Evolutionary conservation across 2,113 vertebrate genomes (phyloP).

Genomic region (Chelonoidis abingdonii): DNA sequence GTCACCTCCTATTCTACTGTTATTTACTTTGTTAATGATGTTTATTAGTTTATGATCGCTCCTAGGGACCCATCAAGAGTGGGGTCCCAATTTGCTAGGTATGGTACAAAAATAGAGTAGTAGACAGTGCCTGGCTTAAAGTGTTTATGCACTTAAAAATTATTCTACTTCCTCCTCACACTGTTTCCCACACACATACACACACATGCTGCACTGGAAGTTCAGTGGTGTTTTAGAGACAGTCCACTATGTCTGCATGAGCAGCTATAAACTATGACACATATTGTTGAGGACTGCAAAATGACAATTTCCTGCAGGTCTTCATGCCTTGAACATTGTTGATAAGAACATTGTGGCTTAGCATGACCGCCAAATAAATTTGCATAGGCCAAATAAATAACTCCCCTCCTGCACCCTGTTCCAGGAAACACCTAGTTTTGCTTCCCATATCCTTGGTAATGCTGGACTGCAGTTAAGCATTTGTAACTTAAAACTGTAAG

Average conservation of each 20-base stretch:
- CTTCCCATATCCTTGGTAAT: accelerated
- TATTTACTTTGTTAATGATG: background rate
- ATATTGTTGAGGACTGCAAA: no score
- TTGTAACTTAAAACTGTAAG: background rate
- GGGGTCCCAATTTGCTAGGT: background rate
- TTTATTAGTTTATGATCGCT: background rate
- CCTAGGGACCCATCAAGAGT: background rate
- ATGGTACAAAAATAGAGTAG: background rate
- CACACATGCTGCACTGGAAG: no score
- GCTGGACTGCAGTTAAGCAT: accelerated
- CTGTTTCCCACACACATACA: background rate
- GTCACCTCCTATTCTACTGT: background rate
- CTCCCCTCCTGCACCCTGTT: background rate
- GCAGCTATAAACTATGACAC: no score
- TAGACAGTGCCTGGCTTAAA: background rate
- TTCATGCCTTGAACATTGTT: no score
- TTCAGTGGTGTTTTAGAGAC: no score
- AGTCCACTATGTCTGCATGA: no score
- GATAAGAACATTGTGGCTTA: no score
- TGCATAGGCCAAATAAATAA: no score
- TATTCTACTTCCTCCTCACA: background rate
- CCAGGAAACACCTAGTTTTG: background rate
- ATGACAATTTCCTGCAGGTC: no score
- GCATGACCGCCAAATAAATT: no score
- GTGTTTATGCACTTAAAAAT: background rate